These are phyloP conservation scores for Noctua janthe DNA, from an alignment of 2,888 invertebrate species.

Conservation along the genomic window DNA sequence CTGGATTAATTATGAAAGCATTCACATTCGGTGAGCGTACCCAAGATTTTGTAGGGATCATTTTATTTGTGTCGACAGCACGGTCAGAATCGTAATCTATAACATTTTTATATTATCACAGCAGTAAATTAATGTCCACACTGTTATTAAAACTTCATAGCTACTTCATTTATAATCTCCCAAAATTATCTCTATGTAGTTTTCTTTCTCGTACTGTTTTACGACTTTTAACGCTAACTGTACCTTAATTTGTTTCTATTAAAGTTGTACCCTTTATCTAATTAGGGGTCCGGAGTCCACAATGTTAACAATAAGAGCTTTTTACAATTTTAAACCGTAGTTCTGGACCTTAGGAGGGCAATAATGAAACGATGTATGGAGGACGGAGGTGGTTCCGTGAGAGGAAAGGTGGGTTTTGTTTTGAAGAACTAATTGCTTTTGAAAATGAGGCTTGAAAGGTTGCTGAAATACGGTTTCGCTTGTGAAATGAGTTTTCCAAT, in stretches of 20 bases:
- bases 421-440: conserved; percentile 4
- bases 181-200: background rate
- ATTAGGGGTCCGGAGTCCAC: conserved; percentile 5
- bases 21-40: conserved; percentile 23
- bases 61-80: conserved; percentile 7
- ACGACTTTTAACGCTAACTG: background rate
- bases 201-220: background rate
- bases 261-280: conserved; percentile 7
- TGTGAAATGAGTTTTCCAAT: background rate
- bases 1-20: conserved; percentile 34
- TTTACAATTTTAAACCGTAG: conserved; percentile 18
- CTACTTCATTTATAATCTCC: background rate
- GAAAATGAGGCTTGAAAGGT: background rate
- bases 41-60: conserved; percentile 16
- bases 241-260: conserved; percentile 6
- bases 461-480: background rate
- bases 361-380: background rate
- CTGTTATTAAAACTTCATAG: background rate
- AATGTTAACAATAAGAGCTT: conserved; percentile 29
- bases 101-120: conserved; percentile 1
- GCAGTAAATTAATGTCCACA: background rate
- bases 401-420: background rate
- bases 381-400: background rate
- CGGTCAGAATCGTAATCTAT: background rate
- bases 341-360: background rate